Conservation (phyloP, 2,888 invertebrate genomes). For the Yponomeuta plumbellus region DNA sequence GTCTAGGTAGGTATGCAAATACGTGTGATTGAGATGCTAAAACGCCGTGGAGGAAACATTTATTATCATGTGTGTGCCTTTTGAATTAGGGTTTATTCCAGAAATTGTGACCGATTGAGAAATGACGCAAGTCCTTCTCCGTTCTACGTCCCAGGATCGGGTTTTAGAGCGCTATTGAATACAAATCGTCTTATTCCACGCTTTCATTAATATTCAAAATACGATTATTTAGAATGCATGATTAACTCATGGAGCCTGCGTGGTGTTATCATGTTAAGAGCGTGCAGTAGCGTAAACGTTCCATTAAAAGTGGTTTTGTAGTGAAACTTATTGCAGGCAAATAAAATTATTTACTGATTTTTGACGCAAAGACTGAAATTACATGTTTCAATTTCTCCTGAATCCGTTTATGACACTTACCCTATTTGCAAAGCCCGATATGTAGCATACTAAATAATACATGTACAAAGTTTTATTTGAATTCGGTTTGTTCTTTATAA, state of each 20-base stretch:
- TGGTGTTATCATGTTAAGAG: too few species aligned
- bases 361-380: too few species aligned
- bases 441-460: too few species aligned
- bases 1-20: neutral
- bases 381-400: too few species aligned
- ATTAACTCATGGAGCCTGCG: too few species aligned
- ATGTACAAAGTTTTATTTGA: too few species aligned
- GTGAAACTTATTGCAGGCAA: neutral
- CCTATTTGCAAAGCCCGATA: too few species aligned
- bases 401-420: too few species aligned
- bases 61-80: neutral
- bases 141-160: neutral
- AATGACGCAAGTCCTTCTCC: neutral
- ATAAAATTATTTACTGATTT: neutral
- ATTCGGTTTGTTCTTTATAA: too few species aligned
- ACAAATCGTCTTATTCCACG: neutral
- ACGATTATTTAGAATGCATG: too few species aligned
- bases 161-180: neutral
- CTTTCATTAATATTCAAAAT: neutral
- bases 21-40: neutral
- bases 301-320: neutral
- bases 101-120: neutral
- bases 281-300: too few species aligned
- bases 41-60: neutral
- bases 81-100: neutral